phyloP scores from a whole-genome alignment of 2,113 vertebrate species.

The Pyrgilauda ruficollis region DNA sequence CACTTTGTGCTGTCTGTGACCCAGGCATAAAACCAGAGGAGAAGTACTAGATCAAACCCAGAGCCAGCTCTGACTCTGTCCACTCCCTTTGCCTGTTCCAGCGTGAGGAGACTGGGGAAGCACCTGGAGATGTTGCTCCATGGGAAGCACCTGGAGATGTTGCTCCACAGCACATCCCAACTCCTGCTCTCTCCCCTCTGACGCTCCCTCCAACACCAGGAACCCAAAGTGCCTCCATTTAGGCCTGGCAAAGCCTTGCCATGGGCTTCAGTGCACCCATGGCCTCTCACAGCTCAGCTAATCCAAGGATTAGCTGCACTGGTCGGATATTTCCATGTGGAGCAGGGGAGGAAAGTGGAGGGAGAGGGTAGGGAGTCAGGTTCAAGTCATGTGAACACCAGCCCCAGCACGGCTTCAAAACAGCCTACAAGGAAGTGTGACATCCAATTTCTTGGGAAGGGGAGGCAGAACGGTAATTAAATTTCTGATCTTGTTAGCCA shows the following conservation, averaged over 20 bases:
- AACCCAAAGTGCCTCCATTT: background rate
- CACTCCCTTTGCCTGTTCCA: background rate
- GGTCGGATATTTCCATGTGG: background rate
- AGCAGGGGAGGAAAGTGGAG: background rate
- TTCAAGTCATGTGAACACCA: constrained; percentile 45
- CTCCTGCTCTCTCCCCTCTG: background rate
- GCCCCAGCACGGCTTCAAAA: constrained; percentile 46
- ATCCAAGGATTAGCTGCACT: background rate
- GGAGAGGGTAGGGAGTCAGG: background rate
- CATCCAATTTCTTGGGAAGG: constrained; percentile 81
- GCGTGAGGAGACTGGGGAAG: background rate
- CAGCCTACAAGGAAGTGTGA: constrained; percentile 73
- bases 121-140: background rate
- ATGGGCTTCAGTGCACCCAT: rapidly evolving
- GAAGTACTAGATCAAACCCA: background rate
- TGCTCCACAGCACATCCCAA: background rate
- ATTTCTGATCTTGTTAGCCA: constrained; percentile 88
- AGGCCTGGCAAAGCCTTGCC: background rate
- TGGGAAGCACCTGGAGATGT: background rate
- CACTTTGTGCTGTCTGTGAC: background rate
- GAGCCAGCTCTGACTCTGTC: background rate
- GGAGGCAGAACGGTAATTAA: constrained; percentile 80
- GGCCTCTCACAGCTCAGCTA: background rate
- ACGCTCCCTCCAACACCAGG: background rate
- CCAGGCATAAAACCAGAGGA: background rate